Evolutionary conservation across 2,888 invertebrate genomes (phyloP).

Genomic region (Pomacea canaliculata): DNA sequence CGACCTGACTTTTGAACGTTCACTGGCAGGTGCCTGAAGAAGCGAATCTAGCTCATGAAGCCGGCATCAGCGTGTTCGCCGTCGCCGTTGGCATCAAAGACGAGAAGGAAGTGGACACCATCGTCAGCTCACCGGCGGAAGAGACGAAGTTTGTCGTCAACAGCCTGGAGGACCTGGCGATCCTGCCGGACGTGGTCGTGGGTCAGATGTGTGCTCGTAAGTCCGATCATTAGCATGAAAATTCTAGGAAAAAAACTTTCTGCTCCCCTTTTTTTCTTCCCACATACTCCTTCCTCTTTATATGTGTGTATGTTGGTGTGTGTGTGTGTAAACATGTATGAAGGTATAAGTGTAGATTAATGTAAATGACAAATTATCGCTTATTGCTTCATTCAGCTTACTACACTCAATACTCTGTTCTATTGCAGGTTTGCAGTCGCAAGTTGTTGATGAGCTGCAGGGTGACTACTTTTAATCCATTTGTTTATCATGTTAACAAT

Average conservation of each 20-base stretch:
- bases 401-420: no score
- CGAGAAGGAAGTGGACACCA: conserved; percentile 34
- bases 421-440: no score
- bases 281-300: background rate
- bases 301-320: no score
- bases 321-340: no score
- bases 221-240: conserved; percentile 6
- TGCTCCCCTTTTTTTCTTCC: background rate
- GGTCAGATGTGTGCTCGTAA: conserved; percentile 48
- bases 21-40: conserved; percentile 36
- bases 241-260: background rate
- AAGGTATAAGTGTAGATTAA: no score
- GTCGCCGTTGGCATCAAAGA: conserved; percentile 40
- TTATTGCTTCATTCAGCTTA: no score
- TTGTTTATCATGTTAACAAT: no score
- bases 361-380: no score
- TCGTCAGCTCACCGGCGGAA: conserved; percentile 41
- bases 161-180: conserved; percentile 37
- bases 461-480: no score
- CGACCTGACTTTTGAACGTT: no score
- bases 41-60: conserved; percentile 40
- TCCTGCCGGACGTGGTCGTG: conserved; percentile 45
- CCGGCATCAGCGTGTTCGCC: conserved; percentile 41
- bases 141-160: conserved; percentile 42
- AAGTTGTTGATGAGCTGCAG: no score